A percentile compares a stretch with the other conserved stretches of the same genome.
Evolutionary conservation across 2,113 vertebrate species (phyloP).

Genomic region (Pseudonaja textilis): DNA sequence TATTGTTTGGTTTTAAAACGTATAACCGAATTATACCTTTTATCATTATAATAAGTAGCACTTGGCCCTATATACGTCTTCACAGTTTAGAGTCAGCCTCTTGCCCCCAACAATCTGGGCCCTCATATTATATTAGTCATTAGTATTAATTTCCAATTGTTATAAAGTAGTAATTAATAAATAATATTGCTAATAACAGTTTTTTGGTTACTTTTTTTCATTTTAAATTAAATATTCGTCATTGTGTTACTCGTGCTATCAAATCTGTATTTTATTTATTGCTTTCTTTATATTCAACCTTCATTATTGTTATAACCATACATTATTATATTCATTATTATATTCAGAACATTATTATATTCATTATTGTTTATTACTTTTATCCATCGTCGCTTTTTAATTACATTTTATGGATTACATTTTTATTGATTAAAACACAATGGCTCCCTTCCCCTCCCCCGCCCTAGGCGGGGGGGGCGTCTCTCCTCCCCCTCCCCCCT

Average conservation of each 20-base stretch:
- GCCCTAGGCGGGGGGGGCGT: too few relatives aligned
- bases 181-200: not conserved
- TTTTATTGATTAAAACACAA: too few relatives aligned
- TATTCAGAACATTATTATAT: too few relatives aligned
- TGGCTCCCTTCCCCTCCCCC: too few relatives aligned
- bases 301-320: not conserved
- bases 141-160: not conserved
- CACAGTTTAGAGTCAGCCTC: too few relatives aligned
- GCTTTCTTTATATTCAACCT: not conserved
- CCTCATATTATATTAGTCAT: not conserved
- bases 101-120: too few relatives aligned
- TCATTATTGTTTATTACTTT: not conserved
- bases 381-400: not conserved
- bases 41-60: not conserved
- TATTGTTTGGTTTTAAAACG: not conserved
- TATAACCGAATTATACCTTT: not conserved
- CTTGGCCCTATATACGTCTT: too few relatives aligned
- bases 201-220: not conserved
- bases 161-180: not conserved
- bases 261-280: not conserved
- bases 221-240: not conserved
- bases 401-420: not conserved
- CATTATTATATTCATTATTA: too few relatives aligned
- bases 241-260: not conserved
- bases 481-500: too few relatives aligned